phyloP scores from a whole-genome alignment of 2,888 invertebrate genomes.

The Acrobasis consociella region DNA sequence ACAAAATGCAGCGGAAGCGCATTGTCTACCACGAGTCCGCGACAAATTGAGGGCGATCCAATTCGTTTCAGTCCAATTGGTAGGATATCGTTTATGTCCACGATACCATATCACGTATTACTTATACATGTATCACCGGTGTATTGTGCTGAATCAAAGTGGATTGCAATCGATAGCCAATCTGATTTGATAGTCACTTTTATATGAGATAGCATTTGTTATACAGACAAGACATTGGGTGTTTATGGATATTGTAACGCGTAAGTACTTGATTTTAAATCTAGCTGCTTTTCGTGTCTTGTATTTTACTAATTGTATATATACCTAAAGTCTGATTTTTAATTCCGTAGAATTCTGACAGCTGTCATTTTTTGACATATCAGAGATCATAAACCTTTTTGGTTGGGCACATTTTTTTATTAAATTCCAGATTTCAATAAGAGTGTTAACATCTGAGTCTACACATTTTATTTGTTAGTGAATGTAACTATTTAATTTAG shows the following conservation, averaged over 20 bases:
- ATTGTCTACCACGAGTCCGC: conserved; percentile 51
- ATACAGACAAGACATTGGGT: not conserved
- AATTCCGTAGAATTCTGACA: too few relatives aligned
- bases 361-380: too few relatives aligned
- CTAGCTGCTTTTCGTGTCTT: too few relatives aligned
- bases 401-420: too few relatives aligned
- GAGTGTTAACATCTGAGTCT: too few relatives aligned
- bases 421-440: too few relatives aligned
- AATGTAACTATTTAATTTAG: too few relatives aligned
- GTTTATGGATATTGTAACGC: not conserved
- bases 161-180: conserved; percentile 56
- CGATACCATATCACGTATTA: conserved; percentile 61
- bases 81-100: conserved; percentile 76
- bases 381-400: too few relatives aligned
- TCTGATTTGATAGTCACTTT: conserved; percentile 40
- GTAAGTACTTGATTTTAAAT: not conserved
- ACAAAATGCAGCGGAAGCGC: conserved; percentile 58
- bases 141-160: conserved; percentile 62
- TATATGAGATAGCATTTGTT: conserved; percentile 1
- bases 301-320: too few relatives aligned
- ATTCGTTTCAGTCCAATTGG: conserved; percentile 82
- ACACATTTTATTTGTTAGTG: too few relatives aligned
- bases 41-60: conserved; percentile 79
- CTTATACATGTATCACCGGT: conserved; percentile 49
- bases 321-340: too few relatives aligned